Evolutionary conservation across 2,113 vertebrate species (phyloP), one percentile per base, ranked within the genome.

Genomic region (Lynx canadensis): DNA sequence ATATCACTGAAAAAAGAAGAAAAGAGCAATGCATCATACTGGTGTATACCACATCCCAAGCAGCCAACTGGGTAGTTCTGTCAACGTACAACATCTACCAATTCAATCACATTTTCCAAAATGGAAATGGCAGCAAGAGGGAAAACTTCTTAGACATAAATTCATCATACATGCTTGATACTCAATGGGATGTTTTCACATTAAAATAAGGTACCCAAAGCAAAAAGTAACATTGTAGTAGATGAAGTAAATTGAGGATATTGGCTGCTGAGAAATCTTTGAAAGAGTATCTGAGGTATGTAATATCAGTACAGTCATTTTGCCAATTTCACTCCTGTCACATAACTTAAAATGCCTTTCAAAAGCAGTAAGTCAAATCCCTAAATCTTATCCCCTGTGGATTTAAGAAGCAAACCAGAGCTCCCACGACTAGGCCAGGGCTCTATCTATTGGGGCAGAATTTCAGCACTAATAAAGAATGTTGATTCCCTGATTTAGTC

Each of bases 141-240:
- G 66, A 71, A 84, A 80, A 78, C 38, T 95, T 88, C 60, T 94
- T 13, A 60, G 97, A 65, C 38, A 41, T 95, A 80, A 93, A 84
- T 21, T 97, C 50, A 68, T 94, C 73, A 36, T 48, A 78, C 18
- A 55, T 45, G 9, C 41, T 95, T 78, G 91, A 36, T 68, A 74
- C 81, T 88, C 48, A 85, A 45, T 27, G 57, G 7, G 21, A 94
- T 90, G 23, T 94, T 95, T 97, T 96, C 69, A 94, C 97, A 95
- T 93, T 89, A 96, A 96, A 96, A 93, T 89, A 85, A 94, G 87
- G 1, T 60, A 73, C 88, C 85, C 93, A 48, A 38, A 76, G 85
- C 93, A 94, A 81, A 89, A 92, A 86, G 60, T 48, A 73, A 82
- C 89, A 83, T 85, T 92, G 87, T 50, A 78, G 33, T 87, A 87